Conservation (phyloP, 2,888 invertebrate species). For the Euzophera pinguis region DNA sequence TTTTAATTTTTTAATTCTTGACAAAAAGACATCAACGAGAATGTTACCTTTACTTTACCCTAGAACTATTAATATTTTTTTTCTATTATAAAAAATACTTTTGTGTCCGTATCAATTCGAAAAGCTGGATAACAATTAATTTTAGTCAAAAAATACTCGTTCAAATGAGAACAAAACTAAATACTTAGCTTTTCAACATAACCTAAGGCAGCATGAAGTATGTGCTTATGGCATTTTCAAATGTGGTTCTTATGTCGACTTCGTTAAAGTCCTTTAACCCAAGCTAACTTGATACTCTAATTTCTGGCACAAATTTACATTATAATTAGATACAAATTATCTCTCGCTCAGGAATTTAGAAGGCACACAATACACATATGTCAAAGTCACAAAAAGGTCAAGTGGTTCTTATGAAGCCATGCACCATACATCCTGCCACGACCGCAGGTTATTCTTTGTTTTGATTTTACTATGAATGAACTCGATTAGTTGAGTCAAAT, state of each 20-base stretch:
- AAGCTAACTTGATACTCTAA: not conserved
- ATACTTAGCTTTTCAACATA: not conserved
- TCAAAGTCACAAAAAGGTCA: constrained; percentile 32
- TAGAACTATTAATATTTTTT: no score
- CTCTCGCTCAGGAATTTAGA: constrained; percentile 2
- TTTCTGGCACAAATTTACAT: constrained; percentile 5
- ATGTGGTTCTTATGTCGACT: not conserved
- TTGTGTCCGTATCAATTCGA: no score
- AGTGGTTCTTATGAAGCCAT: constrained; percentile 38
- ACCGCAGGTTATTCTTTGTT: constrained; percentile 62
- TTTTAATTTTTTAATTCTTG: no score
- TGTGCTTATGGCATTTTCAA: not conserved
- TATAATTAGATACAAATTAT: constrained; percentile 5
- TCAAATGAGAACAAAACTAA: no score
- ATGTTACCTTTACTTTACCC: no score
- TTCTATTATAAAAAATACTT: no score
- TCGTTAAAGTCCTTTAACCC: not conserved
- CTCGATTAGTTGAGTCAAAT: constrained; percentile 74
- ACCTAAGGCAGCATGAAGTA: not conserved
- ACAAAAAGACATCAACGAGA: no score
- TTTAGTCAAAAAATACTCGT: no score
- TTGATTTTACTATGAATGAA: constrained; percentile 63
- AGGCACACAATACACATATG: constrained; percentile 18
- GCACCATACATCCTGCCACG: constrained; percentile 61
- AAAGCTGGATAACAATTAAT: no score